Evolutionary conservation across 2,888 invertebrate genomes (phyloP).

Genomic region (Byasa hedistus): DNA sequence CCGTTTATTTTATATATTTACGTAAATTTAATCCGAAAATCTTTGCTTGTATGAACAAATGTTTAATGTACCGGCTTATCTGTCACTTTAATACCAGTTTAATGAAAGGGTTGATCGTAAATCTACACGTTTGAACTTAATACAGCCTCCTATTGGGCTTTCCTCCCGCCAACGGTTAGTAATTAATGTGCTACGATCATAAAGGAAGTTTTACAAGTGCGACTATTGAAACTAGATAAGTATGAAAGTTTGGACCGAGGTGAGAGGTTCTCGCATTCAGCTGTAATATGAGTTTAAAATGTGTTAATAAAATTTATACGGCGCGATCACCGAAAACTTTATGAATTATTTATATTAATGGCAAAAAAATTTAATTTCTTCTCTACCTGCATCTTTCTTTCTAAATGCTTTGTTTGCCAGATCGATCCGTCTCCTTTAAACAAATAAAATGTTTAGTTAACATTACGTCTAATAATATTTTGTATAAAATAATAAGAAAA

Average conservation of each 20-base stretch:
- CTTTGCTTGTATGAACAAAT: constrained; percentile 69
- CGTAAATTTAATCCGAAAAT: constrained; percentile 48
- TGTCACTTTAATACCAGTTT: constrained; percentile 77
- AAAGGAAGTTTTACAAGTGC: constrained; percentile 72
- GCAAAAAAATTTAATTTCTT: background rate
- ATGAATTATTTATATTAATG: constrained; percentile 5
- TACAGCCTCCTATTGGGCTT: constrained; percentile 70
- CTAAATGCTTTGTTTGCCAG: no score
- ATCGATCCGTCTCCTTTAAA: no score
- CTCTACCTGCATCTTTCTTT: no score
- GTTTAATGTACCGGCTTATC: constrained; percentile 71
- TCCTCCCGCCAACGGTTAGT: constrained; percentile 59
- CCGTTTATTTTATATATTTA: background rate
- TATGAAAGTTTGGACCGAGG: constrained; percentile 68
- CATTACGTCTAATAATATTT: no score
- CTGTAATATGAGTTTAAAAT: constrained; percentile 67
- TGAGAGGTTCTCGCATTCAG: constrained; percentile 65
- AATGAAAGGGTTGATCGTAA: constrained; percentile 79
- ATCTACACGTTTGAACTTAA: constrained; percentile 76
- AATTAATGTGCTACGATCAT: constrained; percentile 75
- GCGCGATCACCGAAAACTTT: constrained; percentile 36
- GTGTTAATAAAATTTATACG: constrained; percentile 58
- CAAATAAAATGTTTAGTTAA: no score
- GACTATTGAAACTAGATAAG: constrained; percentile 72
- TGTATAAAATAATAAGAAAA: no score